Conservation (phyloP, 2,113 vertebrate genomes). For the Leptobrachium ailaonicum region DNA sequence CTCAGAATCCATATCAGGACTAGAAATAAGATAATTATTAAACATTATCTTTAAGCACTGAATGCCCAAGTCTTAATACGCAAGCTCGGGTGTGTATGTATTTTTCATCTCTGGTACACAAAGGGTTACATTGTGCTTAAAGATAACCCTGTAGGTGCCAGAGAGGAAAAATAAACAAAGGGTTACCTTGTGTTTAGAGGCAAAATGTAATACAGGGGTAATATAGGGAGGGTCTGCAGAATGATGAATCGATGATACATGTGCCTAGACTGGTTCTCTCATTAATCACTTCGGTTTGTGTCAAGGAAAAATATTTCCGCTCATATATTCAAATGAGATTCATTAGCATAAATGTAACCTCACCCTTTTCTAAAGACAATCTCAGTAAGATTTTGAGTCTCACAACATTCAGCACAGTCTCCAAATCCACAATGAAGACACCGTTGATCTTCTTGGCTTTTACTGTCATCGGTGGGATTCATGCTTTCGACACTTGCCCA, state of each 20-base stretch:
- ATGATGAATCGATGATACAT: neutral
- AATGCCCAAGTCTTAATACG: no score
- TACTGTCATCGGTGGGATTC: neutral
- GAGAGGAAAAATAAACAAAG: no score
- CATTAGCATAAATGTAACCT: constrained; percentile 16
- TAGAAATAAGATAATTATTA: no score
- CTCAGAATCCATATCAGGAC: no score
- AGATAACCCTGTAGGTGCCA: no score
- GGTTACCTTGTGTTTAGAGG: no score
- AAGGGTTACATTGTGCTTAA: no score
- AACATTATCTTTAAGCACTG: no score
- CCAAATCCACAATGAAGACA: constrained; percentile 28
- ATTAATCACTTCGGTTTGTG: constrained; percentile 1
- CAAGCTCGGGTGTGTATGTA: no score
- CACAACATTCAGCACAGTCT: neutral
- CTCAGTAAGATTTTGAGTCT: neutral
- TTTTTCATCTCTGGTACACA: no score
- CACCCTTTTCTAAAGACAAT: constrained; percentile 1
- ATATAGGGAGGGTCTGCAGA: neutral
- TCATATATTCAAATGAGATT: neutral
- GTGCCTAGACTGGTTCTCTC: neutral
- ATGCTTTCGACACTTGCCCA: constrained; percentile 21
- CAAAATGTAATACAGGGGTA: neutral
- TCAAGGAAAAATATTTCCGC: neutral
- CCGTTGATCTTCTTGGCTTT: neutral